phyloP scores from a whole-genome alignment of 2,888 invertebrate genomes.

The Oscheius myriophilus region DNA sequence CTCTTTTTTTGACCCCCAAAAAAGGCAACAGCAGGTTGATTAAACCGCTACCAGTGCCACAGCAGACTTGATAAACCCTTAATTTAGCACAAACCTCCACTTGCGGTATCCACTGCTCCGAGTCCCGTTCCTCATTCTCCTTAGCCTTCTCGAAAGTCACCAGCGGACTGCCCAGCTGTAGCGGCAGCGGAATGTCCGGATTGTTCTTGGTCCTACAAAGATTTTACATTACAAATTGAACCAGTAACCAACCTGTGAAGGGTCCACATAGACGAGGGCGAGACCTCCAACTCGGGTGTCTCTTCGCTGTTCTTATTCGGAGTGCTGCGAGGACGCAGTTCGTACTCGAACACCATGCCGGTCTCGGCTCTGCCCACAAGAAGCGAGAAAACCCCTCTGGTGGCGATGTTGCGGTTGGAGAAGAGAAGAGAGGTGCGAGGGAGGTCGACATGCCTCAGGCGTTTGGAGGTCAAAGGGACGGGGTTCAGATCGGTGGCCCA shows the following conservation, averaged over 20 bases:
- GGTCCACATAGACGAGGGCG: conserved; percentile 32
- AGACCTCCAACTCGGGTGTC: conserved; percentile 36
- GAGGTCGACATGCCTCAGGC: conserved; percentile 32
- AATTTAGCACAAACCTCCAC: conserved; percentile 29
- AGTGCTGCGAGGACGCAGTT: conserved; percentile 29
- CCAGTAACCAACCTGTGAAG: conserved; percentile 26
- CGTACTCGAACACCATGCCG: conserved; percentile 41
- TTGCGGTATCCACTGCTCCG: conserved; percentile 41
- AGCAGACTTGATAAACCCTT: too few relatives aligned
- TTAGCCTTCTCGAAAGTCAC: conserved; percentile 30
- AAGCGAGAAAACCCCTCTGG: conserved; percentile 16
- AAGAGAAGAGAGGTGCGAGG: conserved; percentile 50
- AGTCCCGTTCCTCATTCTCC: conserved; percentile 18
- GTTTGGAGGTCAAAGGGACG: conserved; percentile 27
- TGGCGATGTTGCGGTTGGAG: conserved; percentile 35
- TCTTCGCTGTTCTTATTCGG: conserved; percentile 29
- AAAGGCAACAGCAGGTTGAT: too few relatives aligned
- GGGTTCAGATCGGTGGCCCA: conserved; percentile 67
- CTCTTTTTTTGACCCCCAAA: too few relatives aligned
- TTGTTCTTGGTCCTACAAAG: conserved; percentile 54
- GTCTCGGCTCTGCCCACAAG: conserved; percentile 46
- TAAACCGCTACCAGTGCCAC: too few relatives aligned
- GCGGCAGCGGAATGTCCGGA: conserved; percentile 52
- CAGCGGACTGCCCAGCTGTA: conserved; percentile 43
- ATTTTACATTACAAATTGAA: not conserved